Percentiles rank a stretch among this genome's conserved stretches.
Conservation (phyloP, 2,113 vertebrate species). For the Columbina picui region DNA sequence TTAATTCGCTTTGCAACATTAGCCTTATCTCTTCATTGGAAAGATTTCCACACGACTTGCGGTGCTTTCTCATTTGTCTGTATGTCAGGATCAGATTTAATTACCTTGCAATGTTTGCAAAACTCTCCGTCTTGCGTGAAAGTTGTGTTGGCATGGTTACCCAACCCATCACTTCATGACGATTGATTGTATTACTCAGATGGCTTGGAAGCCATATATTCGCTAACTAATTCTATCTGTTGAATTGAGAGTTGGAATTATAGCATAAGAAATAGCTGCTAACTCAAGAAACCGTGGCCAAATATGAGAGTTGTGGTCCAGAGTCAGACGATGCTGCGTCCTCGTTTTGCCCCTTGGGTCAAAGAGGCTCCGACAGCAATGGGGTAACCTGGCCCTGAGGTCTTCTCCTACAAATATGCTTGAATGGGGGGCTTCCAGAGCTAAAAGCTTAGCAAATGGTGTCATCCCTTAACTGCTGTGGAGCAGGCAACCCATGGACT, state of each 20-base stretch:
- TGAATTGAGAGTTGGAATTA: slow-evolving; percentile 43
- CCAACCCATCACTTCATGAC: slow-evolving; percentile 19
- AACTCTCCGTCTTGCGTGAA: slow-evolving; percentile 47
- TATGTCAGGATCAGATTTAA: slow-evolving; percentile 58
- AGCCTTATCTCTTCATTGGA: neutral
- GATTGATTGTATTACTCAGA: slow-evolving; percentile 39
- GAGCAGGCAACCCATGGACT: neutral
- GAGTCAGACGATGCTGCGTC: neutral
- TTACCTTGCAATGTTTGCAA: slow-evolving; percentile 60
- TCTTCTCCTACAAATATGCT: neutral
- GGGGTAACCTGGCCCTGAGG: neutral
- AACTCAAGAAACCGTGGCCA: neutral
- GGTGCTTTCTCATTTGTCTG: slow-evolving; percentile 49
- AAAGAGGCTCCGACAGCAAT: neutral
- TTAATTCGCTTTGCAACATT: neutral
- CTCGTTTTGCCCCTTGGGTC: no score
- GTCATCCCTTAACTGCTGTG: neutral
- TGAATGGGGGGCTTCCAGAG: neutral
- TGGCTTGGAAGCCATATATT: slow-evolving; percentile 43
- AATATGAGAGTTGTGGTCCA: neutral
- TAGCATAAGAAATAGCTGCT: neutral
- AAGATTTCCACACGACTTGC: slow-evolving; percentile 15
- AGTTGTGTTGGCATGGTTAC: slow-evolving; percentile 64
- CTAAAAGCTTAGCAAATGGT: neutral
- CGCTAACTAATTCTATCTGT: slow-evolving; percentile 21